phyloP scores from a whole-genome alignment of 2,797 vertebrate species.

The Limosa lapponica region DNA sequence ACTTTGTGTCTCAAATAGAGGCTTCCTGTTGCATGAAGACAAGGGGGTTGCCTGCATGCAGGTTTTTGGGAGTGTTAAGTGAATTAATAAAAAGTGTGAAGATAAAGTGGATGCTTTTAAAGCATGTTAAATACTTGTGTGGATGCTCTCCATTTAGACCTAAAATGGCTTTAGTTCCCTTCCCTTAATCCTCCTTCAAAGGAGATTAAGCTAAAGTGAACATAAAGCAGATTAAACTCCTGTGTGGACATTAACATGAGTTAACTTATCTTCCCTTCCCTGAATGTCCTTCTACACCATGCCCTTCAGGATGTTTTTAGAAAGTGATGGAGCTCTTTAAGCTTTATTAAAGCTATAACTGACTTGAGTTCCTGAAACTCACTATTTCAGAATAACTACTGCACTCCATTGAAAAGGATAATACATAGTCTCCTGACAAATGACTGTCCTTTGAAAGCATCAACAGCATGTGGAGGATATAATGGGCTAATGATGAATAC shows the following conservation, averaged over 20 bases:
- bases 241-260: not conserved
- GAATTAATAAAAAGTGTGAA: slow-evolving; percentile 38
- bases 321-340: not conserved
- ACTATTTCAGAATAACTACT: not conserved
- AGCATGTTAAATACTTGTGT: slow-evolving; percentile 9
- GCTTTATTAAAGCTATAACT: not conserved
- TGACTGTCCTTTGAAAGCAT: not conserved
- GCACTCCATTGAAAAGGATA: not conserved
- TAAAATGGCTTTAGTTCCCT: slow-evolving; percentile 34
- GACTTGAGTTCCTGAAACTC: not conserved
- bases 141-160: not conserved
- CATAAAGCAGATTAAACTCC: slow-evolving; percentile 34
- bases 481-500: not conserved
- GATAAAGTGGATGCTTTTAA: slow-evolving; percentile 28
- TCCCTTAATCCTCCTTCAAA: slow-evolving; percentile 13
- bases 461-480: not conserved
- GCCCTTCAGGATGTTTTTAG: not conserved
- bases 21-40: not conserved
- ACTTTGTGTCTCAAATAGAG: not conserved
- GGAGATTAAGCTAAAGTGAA: slow-evolving; percentile 11
- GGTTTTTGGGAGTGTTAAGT: not conserved
- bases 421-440: not conserved
- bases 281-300: not conserved
- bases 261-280: slow-evolving; percentile 6
- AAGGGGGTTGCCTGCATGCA: not conserved